Evolutionary conservation across 2,797 vertebrate genomes (phyloP), one percentile per base, ranked within the genome.

Genomic region (Dicrostonyx torquatus): DNA sequence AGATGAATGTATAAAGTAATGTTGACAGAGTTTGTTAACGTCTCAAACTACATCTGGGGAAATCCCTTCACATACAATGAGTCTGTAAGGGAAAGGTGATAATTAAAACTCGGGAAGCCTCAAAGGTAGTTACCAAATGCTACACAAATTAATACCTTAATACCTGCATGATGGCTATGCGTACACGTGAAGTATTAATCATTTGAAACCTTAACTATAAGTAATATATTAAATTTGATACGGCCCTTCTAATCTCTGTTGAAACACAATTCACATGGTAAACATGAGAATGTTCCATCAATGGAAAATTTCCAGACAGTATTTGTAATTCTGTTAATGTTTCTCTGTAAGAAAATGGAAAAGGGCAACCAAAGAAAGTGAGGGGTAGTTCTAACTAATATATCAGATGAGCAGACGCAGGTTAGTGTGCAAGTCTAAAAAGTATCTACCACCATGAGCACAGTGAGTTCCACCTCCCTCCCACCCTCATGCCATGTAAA

Each of bases 251-350:
- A 93, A 80, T 93, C 34, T 93, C 86, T 72, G n/a, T 84, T 90
- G 73, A 91, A 78, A 50, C 20, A 53, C 18, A 75, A 90, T 80
- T 90, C 43, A 72, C 86, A 94, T 80, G 17, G 26, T 84, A 95
- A 95, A 85, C 45, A 70, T 20, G 64, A 87, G 91, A 96, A 50
- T 78, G 24, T 89, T 73, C 34, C 29, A 80, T 89, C 26, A 53
- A 13, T 75, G 6, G 89, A 77, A 13, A 89, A 78, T 96, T 94
- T 87, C 17, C 62, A 77, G 70, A n/a, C 80, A 6, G 22, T 87
- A 31, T 89, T 95, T 77, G 78, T 84, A 79, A 93, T 92, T 87
- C 86, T 93, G 85, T 62, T 68, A 76, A 97, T 91, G 40, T 64
- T 87, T 94, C 60, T 85, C 53, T n/a, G 37, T 34, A 94, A 91